Percentiles rank a stretch among this genome's conserved stretches.
phyloP scores from a whole-genome alignment of 2,888 invertebrate genomes.

The Orthosia incerta region DNA sequence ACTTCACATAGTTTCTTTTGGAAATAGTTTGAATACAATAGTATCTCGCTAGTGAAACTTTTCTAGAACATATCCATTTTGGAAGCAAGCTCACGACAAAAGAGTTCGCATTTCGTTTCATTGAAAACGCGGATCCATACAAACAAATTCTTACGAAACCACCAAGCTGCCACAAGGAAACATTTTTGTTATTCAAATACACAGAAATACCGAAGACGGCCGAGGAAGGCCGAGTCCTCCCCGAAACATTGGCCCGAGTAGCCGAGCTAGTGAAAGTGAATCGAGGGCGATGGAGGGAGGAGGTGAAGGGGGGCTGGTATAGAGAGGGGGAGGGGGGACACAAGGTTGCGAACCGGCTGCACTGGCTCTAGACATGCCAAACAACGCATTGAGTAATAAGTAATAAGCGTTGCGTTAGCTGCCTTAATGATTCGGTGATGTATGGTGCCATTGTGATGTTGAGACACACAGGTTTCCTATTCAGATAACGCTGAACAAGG shows the following conservation, averaged over 20 bases:
- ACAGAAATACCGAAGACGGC: constrained; percentile 72
- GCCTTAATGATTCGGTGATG: constrained; percentile 81
- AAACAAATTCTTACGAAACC: constrained; percentile 65
- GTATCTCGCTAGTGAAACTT: constrained; percentile 21
- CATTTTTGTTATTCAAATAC: constrained; percentile 68
- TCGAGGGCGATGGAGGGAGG: constrained; percentile 71
- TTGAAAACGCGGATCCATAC: constrained; percentile 57
- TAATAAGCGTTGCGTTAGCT: constrained; percentile 86
- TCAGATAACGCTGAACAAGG: constrained; percentile 67
- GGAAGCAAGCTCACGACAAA: constrained; percentile 39
- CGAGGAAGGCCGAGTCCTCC: constrained; percentile 77
- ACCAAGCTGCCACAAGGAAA: constrained; percentile 65
- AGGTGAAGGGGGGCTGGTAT: constrained; percentile 56
- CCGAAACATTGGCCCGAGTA: constrained; percentile 75
- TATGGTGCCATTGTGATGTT: constrained; percentile 79
- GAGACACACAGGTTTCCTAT: constrained; percentile 68
- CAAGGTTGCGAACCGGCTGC: constrained; percentile 88
- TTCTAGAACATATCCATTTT: constrained; percentile 51
- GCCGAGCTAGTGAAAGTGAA: constrained; percentile 85
- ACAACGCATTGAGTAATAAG: constrained; percentile 87
- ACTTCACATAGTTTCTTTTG: constrained; percentile 44
- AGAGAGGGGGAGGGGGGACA: constrained; percentile 69
- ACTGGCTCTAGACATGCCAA: constrained; percentile 84
- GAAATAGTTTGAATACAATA: constrained; percentile 35
- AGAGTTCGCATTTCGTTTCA: constrained; percentile 53